Evolutionary conservation across 2,888 invertebrate genomes (phyloP).

Genomic region (Alitta virens): DNA sequence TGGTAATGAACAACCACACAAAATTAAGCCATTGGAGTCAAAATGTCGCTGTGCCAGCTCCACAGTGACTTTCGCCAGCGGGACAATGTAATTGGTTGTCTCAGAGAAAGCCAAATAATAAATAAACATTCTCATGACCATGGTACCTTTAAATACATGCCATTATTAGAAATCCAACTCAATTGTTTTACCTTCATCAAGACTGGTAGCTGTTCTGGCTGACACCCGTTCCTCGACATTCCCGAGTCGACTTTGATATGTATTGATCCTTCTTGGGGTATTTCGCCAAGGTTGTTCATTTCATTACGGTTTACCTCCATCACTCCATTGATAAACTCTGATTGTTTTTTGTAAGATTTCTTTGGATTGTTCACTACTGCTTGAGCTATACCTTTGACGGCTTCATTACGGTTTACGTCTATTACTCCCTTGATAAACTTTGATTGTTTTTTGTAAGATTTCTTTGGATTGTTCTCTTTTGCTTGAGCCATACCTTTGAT

Average conservation of each 20-base stretch:
- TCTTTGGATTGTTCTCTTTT: neutral
- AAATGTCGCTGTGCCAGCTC: no score
- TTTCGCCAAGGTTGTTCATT: neutral
- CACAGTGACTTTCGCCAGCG: no score
- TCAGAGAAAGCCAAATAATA: no score
- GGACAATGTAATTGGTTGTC: no score
- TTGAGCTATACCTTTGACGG: constrained; percentile 15
- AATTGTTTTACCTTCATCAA: constrained; percentile 16
- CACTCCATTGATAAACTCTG: neutral
- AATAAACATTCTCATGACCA: no score
- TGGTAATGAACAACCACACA: no score
- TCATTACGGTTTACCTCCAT: no score
- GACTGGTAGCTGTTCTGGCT: constrained; percentile 31
- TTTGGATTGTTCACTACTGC: neutral
- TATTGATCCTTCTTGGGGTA: constrained; percentile 22
- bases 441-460: neutral
- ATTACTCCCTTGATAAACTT: neutral
- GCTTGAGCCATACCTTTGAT: constrained; percentile 17
- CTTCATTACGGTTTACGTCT: neutral
- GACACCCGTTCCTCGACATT: constrained; percentile 44
- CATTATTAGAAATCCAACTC: neutral
- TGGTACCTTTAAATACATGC: no score
- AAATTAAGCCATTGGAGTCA: no score
- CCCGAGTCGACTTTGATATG: constrained; percentile 42
- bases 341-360: neutral